These are phyloP conservation scores for Macaria notata DNA, from an alignment of 2,888 invertebrate species.

Conservation along the genomic window DNA sequence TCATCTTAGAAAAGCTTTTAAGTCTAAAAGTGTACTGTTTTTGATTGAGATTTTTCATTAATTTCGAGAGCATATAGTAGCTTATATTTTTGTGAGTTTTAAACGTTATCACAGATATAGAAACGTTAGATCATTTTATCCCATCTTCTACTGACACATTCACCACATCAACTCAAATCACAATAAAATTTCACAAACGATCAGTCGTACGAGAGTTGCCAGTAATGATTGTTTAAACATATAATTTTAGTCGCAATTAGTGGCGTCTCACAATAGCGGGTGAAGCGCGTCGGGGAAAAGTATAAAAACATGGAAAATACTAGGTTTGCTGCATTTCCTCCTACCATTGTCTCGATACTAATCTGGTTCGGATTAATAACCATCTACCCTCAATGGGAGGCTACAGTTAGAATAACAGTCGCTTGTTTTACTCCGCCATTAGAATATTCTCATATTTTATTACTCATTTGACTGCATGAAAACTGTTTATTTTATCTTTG, in stretches of 20 bases:
- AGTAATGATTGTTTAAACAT: conserved; percentile 42
- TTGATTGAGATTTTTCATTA: too few species aligned
- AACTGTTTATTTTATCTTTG: too few species aligned
- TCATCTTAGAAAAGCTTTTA: too few species aligned
- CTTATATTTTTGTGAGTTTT: too few species aligned
- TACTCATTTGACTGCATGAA: too few species aligned
- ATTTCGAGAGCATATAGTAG: too few species aligned
- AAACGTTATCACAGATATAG: too few species aligned
- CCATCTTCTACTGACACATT: too few species aligned
- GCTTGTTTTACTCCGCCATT: not conserved
- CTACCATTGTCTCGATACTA: conserved; percentile 70
- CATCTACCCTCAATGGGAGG: conserved; percentile 27
- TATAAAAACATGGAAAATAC: conserved; percentile 46
- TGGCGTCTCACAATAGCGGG: conserved; percentile 59
- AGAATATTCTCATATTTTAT: too few species aligned
- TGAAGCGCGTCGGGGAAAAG: conserved; percentile 42
- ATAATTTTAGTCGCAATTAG: conserved; percentile 60
- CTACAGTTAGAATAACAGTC: conserved; percentile 37
- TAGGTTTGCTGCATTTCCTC: conserved; percentile 65
- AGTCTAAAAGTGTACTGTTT: too few species aligned
- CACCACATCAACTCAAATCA: too few species aligned
- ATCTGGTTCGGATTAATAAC: conserved; percentile 69
- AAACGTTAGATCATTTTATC: too few species aligned
- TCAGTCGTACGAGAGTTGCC: conserved; percentile 27
- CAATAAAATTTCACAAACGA: conserved; percentile 15